These are phyloP conservation scores for Pluvialis apricaria DNA, from an alignment of 2,113 vertebrate species.

Conservation along the genomic window DNA sequence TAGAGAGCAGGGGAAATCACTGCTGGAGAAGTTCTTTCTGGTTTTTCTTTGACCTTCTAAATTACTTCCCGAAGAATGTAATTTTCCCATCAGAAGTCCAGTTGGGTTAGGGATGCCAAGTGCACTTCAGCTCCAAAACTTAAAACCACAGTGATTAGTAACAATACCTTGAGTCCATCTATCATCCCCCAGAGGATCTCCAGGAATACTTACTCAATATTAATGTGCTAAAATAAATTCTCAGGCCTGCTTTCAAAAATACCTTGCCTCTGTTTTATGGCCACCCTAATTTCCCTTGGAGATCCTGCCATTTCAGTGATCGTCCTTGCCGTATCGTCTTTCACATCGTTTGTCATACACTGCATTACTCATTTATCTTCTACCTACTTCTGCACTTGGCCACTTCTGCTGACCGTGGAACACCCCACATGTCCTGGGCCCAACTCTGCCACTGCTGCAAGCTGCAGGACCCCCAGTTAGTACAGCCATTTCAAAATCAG, in stretches of 20 bases:
- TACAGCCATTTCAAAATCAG: background rate
- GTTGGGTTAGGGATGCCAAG: slow-evolving; percentile 13
- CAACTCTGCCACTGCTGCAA: background rate
- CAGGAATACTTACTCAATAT: slow-evolving; percentile 46
- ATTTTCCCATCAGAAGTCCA: slow-evolving; percentile 60
- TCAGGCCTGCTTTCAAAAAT: slow-evolving; percentile 28
- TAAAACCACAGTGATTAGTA: slow-evolving; percentile 47
- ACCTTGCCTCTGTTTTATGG: background rate
- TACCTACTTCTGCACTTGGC: background rate
- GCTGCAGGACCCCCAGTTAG: background rate
- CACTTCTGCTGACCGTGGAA: background rate
- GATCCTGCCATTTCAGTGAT: background rate
- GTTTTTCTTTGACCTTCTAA: slow-evolving; percentile 47
- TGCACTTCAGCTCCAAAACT: background rate
- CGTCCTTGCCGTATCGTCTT: background rate
- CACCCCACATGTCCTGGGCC: background rate
- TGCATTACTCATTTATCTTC: background rate
- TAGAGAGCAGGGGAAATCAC: slow-evolving; percentile 3
- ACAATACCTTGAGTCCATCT: slow-evolving; percentile 39
- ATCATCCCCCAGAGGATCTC: slow-evolving; percentile 40
- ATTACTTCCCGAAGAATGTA: slow-evolving; percentile 52
- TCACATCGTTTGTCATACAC: background rate
- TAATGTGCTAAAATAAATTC: slow-evolving; percentile 40
- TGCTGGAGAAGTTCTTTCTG: slow-evolving; percentile 47
- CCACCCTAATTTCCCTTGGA: background rate